Evolutionary conservation across 2,797 vertebrate genomes (phyloP), one percentile per base, ranked within the genome.

Genomic region (Lophura swinhoii): DNA sequence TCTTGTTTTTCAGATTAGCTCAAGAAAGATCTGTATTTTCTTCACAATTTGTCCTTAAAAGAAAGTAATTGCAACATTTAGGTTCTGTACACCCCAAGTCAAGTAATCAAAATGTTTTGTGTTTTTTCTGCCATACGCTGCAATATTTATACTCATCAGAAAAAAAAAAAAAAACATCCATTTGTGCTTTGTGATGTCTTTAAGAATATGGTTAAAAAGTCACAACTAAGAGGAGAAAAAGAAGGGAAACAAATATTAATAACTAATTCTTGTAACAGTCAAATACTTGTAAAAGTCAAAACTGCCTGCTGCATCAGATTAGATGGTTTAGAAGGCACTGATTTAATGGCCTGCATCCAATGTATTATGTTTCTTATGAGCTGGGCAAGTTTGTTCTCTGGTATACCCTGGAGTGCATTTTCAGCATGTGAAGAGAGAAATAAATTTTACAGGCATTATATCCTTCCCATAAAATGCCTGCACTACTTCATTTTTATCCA

Each of bases 401-500:
- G 33, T 91, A 71, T 87, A 86, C 28, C 62, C 64, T 78, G 29
- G 73, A 94, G 83, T 74, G 13, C 73, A 93, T 91, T 91, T 64
- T 79, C 51, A 67, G 60, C 23, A 74, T 79, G 43, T 73, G 55
- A 93, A 43, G 35, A 95, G 31, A 92, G 73, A 68, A 91, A 97
- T 91, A 97, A 95, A 95, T 92, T 96, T 91, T 96, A 93, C 71
- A 91, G 79, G 59, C 56, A 88, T 91, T 95, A 91, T 69, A 56
- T 93, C 44, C 62, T 96, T 64, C 67, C 89, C 49, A 84, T 96
- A 95, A 97, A 97, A 96, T 84, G 49, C 69, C 56, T 86, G 67
- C 96, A 85, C 49, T 76, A 60, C 60, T 84, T 96, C 70, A 89
- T 96, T 97, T 97, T 97, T 94, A 90, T 92, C 84, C 79, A 81